Percentiles rank a stretch among this genome's conserved stretches.
Evolutionary conservation across 2,797 vertebrate genomes (phyloP).

Genomic region (Cygnus olor): DNA sequence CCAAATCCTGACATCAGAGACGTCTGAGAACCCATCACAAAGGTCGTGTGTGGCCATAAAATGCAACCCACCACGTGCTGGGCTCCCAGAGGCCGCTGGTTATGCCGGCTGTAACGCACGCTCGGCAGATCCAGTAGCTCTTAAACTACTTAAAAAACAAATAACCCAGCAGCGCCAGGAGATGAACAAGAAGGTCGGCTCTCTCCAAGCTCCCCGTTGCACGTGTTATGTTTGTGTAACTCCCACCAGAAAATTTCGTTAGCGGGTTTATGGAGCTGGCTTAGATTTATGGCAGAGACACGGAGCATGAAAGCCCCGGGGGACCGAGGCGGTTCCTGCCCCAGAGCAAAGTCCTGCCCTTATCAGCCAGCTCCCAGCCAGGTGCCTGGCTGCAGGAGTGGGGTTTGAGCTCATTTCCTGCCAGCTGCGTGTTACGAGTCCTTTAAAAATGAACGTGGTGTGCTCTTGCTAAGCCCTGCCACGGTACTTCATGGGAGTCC

Average conservation of each 20-base stretch:
- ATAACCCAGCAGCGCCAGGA: neutral
- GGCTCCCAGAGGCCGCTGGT: neutral
- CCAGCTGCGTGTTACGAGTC: neutral
- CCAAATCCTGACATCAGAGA: neutral
- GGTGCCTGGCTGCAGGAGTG: neutral
- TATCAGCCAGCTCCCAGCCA: neutral
- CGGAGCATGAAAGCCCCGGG: neutral
- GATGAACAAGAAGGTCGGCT: neutral
- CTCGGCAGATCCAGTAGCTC: neutral
- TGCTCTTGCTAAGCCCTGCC: neutral
- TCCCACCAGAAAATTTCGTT: neutral
- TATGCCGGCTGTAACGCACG: neutral
- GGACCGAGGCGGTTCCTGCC: neutral
- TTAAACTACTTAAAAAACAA: neutral
- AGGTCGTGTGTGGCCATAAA: neutral
- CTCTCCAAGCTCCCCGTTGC: neutral
- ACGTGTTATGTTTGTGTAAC: neutral
- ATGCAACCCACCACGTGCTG: neutral
- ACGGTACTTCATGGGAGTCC: neutral
- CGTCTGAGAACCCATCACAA: neutral
- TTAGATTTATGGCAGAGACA: constrained; percentile 15
- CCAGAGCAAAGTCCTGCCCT: constrained; percentile 24
- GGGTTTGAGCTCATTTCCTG: neutral
- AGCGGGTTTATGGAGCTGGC: constrained; percentile 32
- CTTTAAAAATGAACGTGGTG: neutral